Evolutionary conservation across 2,113 vertebrate genomes (phyloP), one percentile per base, ranked within the genome.

Genomic region (Arenaria interpres): DNA sequence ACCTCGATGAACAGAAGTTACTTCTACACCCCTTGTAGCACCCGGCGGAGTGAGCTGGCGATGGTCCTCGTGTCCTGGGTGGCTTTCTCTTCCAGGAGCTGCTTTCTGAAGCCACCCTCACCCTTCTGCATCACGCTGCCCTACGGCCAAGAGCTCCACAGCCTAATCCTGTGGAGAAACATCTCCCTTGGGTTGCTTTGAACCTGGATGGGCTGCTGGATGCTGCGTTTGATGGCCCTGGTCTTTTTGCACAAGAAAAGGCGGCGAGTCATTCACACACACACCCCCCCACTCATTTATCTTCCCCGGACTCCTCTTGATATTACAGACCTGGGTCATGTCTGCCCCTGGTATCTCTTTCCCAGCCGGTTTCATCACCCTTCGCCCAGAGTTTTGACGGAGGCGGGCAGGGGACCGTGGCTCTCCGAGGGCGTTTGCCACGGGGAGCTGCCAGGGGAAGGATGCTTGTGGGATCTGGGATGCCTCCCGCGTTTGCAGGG

Each of bases 251-350:
- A 57, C 50, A 18, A 20, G 7, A 63, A 62, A 54, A 60, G 63
- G 30, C 56, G 54, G 23, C 10, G 45, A 80, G 21, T 73, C 77
- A 92, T 10, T 13, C 75, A 57, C 24, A 9, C 45, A 18, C 45
- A 45, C 17, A 19, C 45, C 19, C 45, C 45, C 45, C 19, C 45
- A 19, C 9, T 68, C 39, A 15, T 23, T 66, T 73, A 45, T 45
- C 57, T 83, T 37, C 85, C 57, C 62, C 24, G 30, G 35, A 39
- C 21, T 78, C 35, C 11, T 11, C 1, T 2, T n/a, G 35, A 2
- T n/a, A 19, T 54, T 20, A 46, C 71, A 73, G 53, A 76, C 35
- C 41, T 39, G 0, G 0, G n/a, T 7, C 85, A 66, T 0, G 0
- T 46, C 54, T 62, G 60, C 41, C 63, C 59, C 16, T 4, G 9